Evolutionary conservation across 1,140 invertebrate genomes (phyloP).

Genomic region (Drosophila tristis): DNA sequence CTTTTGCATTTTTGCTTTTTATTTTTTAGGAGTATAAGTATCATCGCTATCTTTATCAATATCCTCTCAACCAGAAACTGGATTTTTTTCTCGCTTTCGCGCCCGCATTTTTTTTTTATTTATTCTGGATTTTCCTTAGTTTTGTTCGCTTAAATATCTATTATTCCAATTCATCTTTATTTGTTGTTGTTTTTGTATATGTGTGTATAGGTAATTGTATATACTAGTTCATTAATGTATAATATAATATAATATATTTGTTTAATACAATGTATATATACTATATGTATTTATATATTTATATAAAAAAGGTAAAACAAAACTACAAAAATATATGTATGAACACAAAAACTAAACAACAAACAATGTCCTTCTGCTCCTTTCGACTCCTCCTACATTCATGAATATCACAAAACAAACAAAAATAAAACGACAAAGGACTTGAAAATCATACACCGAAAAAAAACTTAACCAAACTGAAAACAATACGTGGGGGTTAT

Average conservation of each 20-base stretch:
- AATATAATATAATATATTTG: slow-evolving; percentile 30
- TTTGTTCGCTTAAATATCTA: slow-evolving; percentile 60
- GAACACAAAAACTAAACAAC: slow-evolving; percentile 67
- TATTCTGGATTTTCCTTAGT: slow-evolving; percentile 17
- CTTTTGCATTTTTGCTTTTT: slow-evolving; percentile 25
- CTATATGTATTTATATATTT: slow-evolving; percentile 39
- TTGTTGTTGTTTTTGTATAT: slow-evolving; percentile 36
- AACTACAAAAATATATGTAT: slow-evolving; percentile 53
- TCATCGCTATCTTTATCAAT: slow-evolving; percentile 63
- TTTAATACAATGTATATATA: slow-evolving; percentile 55
- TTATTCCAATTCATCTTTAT: slow-evolving; percentile 76
- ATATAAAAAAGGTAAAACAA: slow-evolving; percentile 49
- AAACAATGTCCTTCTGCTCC: slow-evolving; percentile 41
- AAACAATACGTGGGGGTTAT: slow-evolving; percentile 15
- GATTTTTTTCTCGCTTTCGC: slow-evolving; percentile 20
- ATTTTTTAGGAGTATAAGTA: slow-evolving; percentile 69
- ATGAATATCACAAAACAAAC: slow-evolving; percentile 67
- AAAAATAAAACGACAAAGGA: slow-evolving; percentile 20
- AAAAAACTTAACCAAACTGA: slow-evolving; percentile 35
- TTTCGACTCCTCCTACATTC: slow-evolving; percentile 1
- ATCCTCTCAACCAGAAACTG: slow-evolving; percentile 50
- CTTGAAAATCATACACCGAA: slow-evolving; percentile 32
- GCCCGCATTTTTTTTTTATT: slow-evolving; percentile 2
- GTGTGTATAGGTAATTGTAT: slow-evolving; percentile 56
- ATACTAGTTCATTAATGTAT: slow-evolving; percentile 61